Evolutionary conservation across 1,140 invertebrate genomes (phyloP).

Genomic region (Armadillidium nasatum): DNA sequence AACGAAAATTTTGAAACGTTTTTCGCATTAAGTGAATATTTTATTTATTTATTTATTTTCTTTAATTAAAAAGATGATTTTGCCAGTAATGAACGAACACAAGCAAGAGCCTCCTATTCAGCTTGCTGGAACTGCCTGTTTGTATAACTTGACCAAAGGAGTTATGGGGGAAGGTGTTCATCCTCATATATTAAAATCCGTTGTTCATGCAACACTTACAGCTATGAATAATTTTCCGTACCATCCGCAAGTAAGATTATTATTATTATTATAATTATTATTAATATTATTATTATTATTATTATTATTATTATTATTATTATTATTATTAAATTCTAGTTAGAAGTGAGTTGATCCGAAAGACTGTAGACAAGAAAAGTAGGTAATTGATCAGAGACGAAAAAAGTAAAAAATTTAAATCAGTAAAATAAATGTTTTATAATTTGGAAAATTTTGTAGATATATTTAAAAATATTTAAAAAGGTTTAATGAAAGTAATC

Average conservation of each 20-base stretch:
- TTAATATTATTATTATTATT: slow-evolving; percentile 39
- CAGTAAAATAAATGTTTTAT: no score
- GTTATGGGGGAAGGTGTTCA: slow-evolving; percentile 64
- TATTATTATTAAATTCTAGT: slow-evolving; percentile 1
- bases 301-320: slow-evolving; percentile 12
- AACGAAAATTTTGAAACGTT: no score
- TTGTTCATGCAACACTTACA: slow-evolving; percentile 63
- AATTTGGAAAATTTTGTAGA: no score
- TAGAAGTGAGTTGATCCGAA: no score
- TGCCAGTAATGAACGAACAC: slow-evolving; percentile 65
- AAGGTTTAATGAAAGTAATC: no score
- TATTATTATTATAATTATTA: slow-evolving; percentile 46
- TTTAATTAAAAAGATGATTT: slow-evolving; percentile 55
- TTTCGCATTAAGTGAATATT: no score
- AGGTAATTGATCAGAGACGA: no score
- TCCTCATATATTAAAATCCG: slow-evolving; percentile 60
- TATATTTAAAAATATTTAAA: no score
- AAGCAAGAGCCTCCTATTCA: slow-evolving; percentile 58
- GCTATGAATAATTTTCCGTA: slow-evolving; percentile 70
- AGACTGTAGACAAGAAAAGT: no score
- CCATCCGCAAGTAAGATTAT: slow-evolving; percentile 51
- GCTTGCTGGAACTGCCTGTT: slow-evolving; percentile 73
- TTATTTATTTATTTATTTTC: no score
- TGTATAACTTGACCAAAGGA: slow-evolving; percentile 72
- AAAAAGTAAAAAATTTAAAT: no score